Evolutionary conservation across 2,888 invertebrate genomes (phyloP), one percentile per base, ranked within the genome.

Genomic region (Dasypolia templi): DNA sequence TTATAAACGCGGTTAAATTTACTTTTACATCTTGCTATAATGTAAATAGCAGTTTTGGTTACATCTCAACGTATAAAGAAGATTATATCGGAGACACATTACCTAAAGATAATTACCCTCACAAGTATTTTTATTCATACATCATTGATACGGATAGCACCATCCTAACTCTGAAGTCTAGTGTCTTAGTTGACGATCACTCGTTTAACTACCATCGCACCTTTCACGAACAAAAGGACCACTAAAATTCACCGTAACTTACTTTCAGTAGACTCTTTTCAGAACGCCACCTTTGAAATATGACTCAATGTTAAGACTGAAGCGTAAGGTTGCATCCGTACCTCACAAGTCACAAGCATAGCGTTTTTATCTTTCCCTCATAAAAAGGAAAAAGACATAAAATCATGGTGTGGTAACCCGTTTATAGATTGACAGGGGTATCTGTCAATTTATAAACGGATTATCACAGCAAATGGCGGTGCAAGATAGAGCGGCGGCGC

Each of bases 1-100:
- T 92, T 92, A 92, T 89, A 91, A 91, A 90, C 86, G 88, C 78
- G 89, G 86, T 89, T 91, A 85, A 91, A 90, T 88, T 91, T 89
- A 89, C 88, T 86, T 83, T 84, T 88, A 87, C 79, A 84, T 74
- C 74, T 81, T n/a, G 70, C 67, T 67, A 81, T 83, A 82, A 81
- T 82, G 81, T 83, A 81, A 86, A 85, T 87, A 84, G 76, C 81
- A 58, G 75, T 80, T 73, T 74, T 72, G 75, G 73, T 81, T 69
- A 81, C 71, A 55, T 72, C 63, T 72, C 39, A 39, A 73, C 69
- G 26, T 55, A 65, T 66, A 58, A 63, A 56, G 17, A 11, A 79
- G 58, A 75, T 75, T n/a, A 14, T 75, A 61, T 59, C 19, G 39
- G 49, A 72, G 59, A 68, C 26, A 75, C 56, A 46, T 56, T 32